Conservation (phyloP, 1,140 invertebrate species). For the Macrostomum lignano region DNA sequence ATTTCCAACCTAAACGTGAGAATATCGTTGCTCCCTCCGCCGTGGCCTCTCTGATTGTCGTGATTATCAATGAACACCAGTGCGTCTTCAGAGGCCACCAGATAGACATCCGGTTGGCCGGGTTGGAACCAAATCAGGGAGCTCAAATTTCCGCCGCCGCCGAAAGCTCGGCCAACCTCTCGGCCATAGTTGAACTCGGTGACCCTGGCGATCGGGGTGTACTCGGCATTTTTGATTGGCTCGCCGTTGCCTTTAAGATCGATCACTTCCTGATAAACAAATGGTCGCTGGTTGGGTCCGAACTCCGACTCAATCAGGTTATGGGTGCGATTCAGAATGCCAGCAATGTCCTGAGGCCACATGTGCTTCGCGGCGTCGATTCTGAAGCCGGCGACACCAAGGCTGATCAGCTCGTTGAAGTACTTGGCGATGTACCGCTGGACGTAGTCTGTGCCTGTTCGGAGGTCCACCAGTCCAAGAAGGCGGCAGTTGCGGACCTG, state of each 20-base stretch:
- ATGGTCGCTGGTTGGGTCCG: background rate
- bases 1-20: no score
- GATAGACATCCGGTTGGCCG: no score
- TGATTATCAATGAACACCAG: slow-evolving; percentile 20
- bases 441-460: slow-evolving; percentile 36
- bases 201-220: no score
- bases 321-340: slow-evolving; percentile 6
- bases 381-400: slow-evolving; percentile 40
- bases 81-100: slow-evolving; percentile 13
- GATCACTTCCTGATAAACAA: slow-evolving; percentile 3
- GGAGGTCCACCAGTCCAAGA: slow-evolving; percentile 39
- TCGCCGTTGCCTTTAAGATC: slow-evolving; percentile 26
- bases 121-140: slow-evolving; percentile 1
- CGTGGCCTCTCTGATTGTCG: slow-evolving; percentile 16
- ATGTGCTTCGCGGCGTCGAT: slow-evolving; percentile 9
- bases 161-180: no score
- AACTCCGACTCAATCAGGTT: slow-evolving; percentile 1
- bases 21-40: slow-evolving; percentile 8
- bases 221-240: slow-evolving; percentile 39
- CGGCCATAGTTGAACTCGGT: slow-evolving; percentile 41
- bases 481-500: slow-evolving; percentile 41
- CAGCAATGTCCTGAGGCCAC: slow-evolving; percentile 5
- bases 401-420: slow-evolving; percentile 38
- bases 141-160: slow-evolving; percentile 10
- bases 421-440: slow-evolving; percentile 36